phyloP scores from a whole-genome alignment of 2,113 vertebrate genomes.

The Cyprinodon tularosa region DNA sequence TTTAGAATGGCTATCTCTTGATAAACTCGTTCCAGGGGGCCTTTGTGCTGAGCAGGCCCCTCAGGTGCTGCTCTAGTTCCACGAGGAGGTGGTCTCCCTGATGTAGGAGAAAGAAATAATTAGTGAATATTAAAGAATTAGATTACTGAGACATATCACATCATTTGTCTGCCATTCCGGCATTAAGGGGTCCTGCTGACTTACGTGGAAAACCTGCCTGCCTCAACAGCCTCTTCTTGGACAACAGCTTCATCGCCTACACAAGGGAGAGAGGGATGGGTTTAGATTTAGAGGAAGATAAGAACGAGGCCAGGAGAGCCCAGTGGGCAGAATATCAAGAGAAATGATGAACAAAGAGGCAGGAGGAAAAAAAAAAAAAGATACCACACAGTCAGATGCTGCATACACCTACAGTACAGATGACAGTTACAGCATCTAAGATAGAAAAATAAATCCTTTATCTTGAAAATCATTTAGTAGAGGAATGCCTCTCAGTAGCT shows the following conservation, averaged over 20 bases:
- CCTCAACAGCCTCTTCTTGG: conserved; percentile 96
- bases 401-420: conserved; percentile 26
- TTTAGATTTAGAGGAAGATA: conserved; percentile 11
- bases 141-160: background rate
- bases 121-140: background rate
- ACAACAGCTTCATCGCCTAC: conserved; percentile 98
- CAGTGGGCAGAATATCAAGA: conserved; percentile 24
- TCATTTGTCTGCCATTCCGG: background rate
- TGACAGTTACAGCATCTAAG: conserved; percentile 2
- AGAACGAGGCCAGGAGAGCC: conserved; percentile 2
- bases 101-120: background rate
- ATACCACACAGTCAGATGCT: conserved; percentile 9
- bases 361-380: conserved; percentile 4
- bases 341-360: conserved; percentile 21
- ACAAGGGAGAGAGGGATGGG: conserved; percentile 29
- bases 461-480: conserved; percentile 19
- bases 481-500: background rate
- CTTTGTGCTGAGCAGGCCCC: conserved; percentile 85
- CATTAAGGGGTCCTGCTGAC: conserved; percentile 68
- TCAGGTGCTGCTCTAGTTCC: conserved; percentile 84
- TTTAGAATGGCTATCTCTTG: conserved; percentile 99
- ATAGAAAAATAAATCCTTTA: background rate
- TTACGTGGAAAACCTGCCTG: conserved; percentile 98
- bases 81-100: conserved; percentile 93
- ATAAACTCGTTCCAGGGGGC: conserved; percentile 95